Conservation (phyloP, 2,888 invertebrate genomes). For the Polydrusus cervinus region DNA sequence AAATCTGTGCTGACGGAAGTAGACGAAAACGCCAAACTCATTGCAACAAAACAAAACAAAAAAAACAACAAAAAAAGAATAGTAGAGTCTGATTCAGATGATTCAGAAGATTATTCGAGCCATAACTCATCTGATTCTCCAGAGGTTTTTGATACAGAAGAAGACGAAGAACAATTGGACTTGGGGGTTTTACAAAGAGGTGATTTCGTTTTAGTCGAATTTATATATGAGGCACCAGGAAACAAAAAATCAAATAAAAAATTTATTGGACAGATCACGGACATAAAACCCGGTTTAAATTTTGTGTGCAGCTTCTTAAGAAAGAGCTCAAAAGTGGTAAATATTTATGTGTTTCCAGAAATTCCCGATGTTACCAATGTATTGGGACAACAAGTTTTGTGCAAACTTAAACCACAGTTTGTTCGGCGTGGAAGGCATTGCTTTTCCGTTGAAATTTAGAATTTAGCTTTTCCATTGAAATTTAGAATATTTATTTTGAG, state of each 20-base stretch:
- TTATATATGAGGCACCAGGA: conserved; percentile 7
- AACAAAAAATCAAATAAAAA: conserved; percentile 7
- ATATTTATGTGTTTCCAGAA: conserved; percentile 9
- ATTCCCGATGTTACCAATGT: conserved; percentile 2
- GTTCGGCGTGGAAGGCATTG: not conserved
- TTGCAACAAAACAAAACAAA: not conserved
- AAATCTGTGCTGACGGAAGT: not conserved
- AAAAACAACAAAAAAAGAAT: not conserved
- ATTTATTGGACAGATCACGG: conserved; percentile 7
- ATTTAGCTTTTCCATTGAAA: no score
- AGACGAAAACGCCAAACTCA: conserved; percentile 2
- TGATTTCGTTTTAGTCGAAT: conserved; percentile 2
- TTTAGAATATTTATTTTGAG: no score
- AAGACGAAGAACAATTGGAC: not conserved
- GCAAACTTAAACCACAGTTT: conserved; percentile 6
- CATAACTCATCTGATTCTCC: conserved; percentile 4
- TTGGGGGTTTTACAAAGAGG: not conserved
- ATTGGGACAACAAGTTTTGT: conserved; percentile 4
- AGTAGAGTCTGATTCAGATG: conserved; percentile 2
- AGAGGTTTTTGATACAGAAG: conserved; percentile 7
- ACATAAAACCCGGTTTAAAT: not conserved
- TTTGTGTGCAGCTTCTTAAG: conserved; percentile 9
- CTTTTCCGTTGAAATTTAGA: no score
- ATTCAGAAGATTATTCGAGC: conserved; percentile 1
- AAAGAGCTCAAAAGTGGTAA: conserved; percentile 1